Evolutionary conservation across 2,113 vertebrate genomes (phyloP).

Genomic region (Casuarius casuarius): DNA sequence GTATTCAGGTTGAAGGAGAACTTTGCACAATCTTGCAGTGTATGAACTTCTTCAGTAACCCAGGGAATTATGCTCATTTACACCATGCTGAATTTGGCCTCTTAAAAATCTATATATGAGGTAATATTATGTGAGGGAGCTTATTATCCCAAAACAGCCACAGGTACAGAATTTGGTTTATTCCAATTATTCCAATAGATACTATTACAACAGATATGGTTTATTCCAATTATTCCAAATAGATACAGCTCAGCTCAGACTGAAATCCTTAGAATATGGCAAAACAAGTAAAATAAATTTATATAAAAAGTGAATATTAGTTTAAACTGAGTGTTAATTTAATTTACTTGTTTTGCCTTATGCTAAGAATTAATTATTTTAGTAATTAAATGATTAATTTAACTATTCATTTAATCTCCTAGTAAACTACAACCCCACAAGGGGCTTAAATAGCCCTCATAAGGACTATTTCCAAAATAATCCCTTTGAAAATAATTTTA

Average conservation of each 20-base stretch:
- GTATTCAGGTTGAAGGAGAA: fast-evolving
- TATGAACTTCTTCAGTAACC: not conserved
- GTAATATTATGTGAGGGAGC: not conserved
- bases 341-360: not conserved
- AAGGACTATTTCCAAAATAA: not conserved
- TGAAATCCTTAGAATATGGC: not conserved
- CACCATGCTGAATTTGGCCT: not conserved
- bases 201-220: too few relatives aligned
- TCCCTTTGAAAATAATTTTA: not conserved
- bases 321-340: not conserved
- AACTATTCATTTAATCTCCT: not conserved
- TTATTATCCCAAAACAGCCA: not conserved
- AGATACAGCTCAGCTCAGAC: not conserved
- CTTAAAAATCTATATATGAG: fast-evolving
- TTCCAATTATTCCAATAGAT: too few relatives aligned
- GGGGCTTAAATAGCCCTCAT: not conserved
- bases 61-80: not conserved
- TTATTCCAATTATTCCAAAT: not conserved
- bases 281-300: not conserved
- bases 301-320: not conserved
- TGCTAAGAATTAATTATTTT: not conserved
- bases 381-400: not conserved
- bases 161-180: not conserved
- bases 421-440: not conserved
- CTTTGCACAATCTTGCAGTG: fast-evolving